Percentiles rank a stretch among this genome's conserved stretches.
These are phyloP conservation scores for Elaeidobius kamerunicus DNA, from an alignment of 2,888 invertebrate genomes.

Conservation along the genomic window DNA sequence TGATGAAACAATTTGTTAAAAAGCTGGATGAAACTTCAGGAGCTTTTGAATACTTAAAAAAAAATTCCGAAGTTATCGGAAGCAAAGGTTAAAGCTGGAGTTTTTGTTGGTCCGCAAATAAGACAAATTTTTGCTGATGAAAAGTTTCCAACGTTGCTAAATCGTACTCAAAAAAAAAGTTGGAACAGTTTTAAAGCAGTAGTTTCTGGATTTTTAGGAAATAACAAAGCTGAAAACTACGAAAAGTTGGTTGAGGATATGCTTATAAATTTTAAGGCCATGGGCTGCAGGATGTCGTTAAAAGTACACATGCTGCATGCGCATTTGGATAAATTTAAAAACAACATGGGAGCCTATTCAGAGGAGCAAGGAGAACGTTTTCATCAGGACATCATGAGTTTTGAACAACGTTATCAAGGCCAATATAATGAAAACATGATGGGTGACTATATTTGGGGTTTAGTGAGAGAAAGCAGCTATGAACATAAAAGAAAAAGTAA, in stretches of 20 bases:
- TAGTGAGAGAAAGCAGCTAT: constrained; percentile 14
- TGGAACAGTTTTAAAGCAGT: constrained; percentile 25
- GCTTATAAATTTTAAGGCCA: constrained; percentile 30
- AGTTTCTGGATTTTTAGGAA: constrained; percentile 27
- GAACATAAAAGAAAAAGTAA: constrained; percentile 18
- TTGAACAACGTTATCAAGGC: constrained; percentile 36
- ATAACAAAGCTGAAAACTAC: constrained; percentile 38
- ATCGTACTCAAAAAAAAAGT: constrained; percentile 23
- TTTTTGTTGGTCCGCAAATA: constrained; percentile 18
- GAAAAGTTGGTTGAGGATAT: constrained; percentile 33
- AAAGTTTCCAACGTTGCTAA: constrained; percentile 30
- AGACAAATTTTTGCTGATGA: constrained; percentile 26
- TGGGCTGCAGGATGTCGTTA: constrained; percentile 35
- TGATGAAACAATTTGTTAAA: constrained; percentile 13
- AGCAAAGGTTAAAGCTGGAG: constrained; percentile 15
- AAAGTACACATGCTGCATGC: constrained; percentile 40
- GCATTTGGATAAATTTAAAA: constrained; percentile 37
- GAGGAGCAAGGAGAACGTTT: constrained; percentile 41
- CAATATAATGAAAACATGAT: constrained; percentile 34
- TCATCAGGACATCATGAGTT: constrained; percentile 37
- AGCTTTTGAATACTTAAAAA: constrained; percentile 17
- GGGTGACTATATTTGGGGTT: constrained; percentile 31
- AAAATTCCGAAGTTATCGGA: constrained; percentile 4
- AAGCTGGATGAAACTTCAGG: constrained; percentile 16
- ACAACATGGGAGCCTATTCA: constrained; percentile 37